phyloP scores from a whole-genome alignment of 1,140 invertebrate genomes.

The Paraescarpia echinospica region DNA sequence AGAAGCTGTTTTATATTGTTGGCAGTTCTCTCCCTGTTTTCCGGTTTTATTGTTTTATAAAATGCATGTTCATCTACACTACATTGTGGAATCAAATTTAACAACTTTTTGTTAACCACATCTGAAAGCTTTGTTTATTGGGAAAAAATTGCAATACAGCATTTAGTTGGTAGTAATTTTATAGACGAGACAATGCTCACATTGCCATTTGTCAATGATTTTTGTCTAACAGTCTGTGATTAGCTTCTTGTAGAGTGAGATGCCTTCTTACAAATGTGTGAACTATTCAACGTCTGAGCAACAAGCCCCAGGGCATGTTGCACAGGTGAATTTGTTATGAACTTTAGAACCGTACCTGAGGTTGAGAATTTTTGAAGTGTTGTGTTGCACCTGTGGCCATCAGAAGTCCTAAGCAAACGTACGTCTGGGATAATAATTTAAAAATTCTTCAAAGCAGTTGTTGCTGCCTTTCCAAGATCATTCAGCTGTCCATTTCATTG shows the following conservation, averaged over 20 bases:
- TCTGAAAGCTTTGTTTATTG: background rate
- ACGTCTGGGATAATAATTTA: constrained; percentile 15
- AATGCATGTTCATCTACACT: background rate
- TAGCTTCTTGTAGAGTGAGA: background rate
- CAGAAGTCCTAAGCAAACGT: constrained; percentile 21
- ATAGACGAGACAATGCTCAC: background rate
- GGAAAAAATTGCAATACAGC: background rate
- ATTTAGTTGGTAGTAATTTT: background rate
- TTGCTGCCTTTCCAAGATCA: no score
- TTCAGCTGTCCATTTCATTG: background rate
- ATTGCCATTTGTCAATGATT: background rate
- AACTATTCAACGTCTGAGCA: background rate
- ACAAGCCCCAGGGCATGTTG: constrained; percentile 32
- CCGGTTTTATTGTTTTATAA: background rate
- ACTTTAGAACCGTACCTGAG: constrained; percentile 36
- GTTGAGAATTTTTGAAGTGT: constrained; percentile 30
- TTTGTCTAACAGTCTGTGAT: background rate
- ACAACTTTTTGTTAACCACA: background rate
- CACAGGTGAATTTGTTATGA: constrained; percentile 45
- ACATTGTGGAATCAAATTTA: background rate
- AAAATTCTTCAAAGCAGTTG: no score
- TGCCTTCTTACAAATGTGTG: background rate
- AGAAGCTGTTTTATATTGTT: background rate
- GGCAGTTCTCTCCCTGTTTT: background rate
- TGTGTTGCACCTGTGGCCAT: constrained; percentile 28